Evolutionary conservation across 2,797 vertebrate genomes (phyloP).

Genomic region (Lepilemur ruficaudatus): DNA sequence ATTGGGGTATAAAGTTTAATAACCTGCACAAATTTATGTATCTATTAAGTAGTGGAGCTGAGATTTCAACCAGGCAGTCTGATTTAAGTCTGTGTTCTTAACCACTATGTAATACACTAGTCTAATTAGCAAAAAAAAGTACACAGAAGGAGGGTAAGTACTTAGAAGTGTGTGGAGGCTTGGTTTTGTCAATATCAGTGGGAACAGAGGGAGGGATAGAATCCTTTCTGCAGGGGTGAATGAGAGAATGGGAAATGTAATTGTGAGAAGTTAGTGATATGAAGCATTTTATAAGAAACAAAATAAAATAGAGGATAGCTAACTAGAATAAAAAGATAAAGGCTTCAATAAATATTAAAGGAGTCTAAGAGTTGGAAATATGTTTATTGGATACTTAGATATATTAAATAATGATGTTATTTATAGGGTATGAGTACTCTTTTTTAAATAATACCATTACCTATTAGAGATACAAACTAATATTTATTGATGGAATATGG

Average conservation of each 20-base stretch:
- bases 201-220: not conserved
- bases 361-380: not conserved
- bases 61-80: not conserved
- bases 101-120: not conserved
- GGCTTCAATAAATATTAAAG: not conserved
- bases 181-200: not conserved
- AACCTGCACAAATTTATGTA: not conserved
- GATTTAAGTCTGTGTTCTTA: not conserved
- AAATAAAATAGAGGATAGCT: not conserved
- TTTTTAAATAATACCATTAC: not conserved
- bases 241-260: not conserved
- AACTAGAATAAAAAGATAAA: not conserved
- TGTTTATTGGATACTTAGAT: not conserved
- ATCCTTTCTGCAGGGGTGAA: not conserved
- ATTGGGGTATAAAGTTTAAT: not conserved
- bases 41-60: not conserved
- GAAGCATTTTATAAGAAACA: not conserved
- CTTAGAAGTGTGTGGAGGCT: not conserved
- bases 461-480: not conserved
- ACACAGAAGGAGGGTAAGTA: not conserved
- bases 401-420: not conserved
- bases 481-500: not conserved
- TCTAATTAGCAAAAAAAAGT: not conserved
- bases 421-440: not conserved
- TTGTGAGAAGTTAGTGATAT: not conserved